Evolutionary conservation across 2,797 vertebrate species (phyloP), one percentile per base, ranked within the genome.

Genomic region (Rhyacichthys aspro): DNA sequence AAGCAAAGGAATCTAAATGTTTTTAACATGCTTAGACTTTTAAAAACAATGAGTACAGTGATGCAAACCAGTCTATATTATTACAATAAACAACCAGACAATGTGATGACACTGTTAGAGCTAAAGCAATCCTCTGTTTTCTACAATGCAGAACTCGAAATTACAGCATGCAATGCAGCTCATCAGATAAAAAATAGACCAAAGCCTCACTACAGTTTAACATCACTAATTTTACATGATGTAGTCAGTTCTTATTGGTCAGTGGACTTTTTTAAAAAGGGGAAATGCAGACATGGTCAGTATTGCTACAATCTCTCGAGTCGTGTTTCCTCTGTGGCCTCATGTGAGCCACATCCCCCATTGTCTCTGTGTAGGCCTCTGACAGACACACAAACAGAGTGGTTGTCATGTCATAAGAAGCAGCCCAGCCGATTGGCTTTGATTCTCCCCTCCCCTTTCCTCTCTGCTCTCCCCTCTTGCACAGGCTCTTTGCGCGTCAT

Each of bases 401-500:
- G n/a, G 74, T 81, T 84, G 79, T 83, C 81, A 77, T 84, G 86
- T 89, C 82, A 86, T 63, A 48, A 75, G 78, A 62, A 74, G 79
- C 64, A 19, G 78, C 68, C 70, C 84, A 76, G 79, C 80, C 43
- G 84, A 90, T 89, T 90, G 90, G 88, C 85, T 89, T 76, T 61
- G 80, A 81, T 80, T 86, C 70, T 65, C 72, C 74, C 88, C 85
- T 82, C 85, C 85, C 82, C 75, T 78, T 81, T 76, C 85, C 83
- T 76, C 74, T 48, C 65, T 57, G 54, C 78, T 78, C 84, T 72
- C 70, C 74, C 65, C 73, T 70, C 70, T 70, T 55, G 52, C 81
- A 69, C 75, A 83, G 76, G 65, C 87, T 89, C 89, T 88, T 86
- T 90, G 84, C 79, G 66, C 89, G 90, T 93, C 92, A 91, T 90